Evolutionary conservation across 2,797 vertebrate species (phyloP).

Genomic region (Hydrophis major): DNA sequence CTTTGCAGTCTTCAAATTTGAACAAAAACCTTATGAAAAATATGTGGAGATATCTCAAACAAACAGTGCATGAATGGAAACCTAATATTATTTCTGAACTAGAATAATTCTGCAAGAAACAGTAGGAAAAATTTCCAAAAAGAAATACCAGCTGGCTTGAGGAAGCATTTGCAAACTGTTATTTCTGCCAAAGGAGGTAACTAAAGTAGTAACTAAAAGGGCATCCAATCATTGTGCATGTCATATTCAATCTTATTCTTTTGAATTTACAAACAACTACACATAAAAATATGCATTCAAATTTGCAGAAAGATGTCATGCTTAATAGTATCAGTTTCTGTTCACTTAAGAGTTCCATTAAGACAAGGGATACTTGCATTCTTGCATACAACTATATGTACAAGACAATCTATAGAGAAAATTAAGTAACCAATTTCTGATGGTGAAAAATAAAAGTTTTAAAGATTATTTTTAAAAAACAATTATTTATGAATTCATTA

Average conservation of each 20-base stretch:
- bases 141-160: neutral
- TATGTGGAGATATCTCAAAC: neutral
- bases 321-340: neutral
- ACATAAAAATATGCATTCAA: neutral
- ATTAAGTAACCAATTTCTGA: neutral
- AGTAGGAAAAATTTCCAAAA: neutral
- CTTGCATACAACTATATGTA: neutral
- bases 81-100: neutral
- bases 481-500: too few relatives aligned
- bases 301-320: neutral
- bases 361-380: neutral
- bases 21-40: neutral
- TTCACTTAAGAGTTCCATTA: neutral
- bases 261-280: neutral
- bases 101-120: neutral
- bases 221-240: neutral
- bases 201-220: neutral
- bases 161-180: neutral
- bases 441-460: neutral
- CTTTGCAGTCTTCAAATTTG: neutral
- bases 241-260: neutral
- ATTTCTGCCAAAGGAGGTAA: neutral
- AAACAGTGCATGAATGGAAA: neutral
- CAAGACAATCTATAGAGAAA: neutral
- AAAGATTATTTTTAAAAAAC: neutral